phyloP scores from a whole-genome alignment of 2,888 invertebrate species.

The Polylopha cassiicola region DNA sequence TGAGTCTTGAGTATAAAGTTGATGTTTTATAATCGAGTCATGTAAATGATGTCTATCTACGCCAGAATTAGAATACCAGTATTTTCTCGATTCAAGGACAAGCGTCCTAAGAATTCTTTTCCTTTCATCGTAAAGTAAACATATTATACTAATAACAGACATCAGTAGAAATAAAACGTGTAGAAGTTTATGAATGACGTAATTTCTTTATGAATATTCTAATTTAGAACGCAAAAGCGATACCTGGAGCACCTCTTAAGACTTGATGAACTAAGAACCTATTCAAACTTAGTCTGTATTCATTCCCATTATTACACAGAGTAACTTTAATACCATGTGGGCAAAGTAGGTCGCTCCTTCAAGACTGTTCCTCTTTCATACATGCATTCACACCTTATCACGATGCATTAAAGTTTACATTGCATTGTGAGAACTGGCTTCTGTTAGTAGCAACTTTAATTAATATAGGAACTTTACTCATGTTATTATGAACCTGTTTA shows the following conservation, averaged over 20 bases:
- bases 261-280: conserved; percentile 19
- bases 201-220: too few relatives aligned
- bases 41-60: too few relatives aligned
- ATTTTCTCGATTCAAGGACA: too few relatives aligned
- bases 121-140: too few relatives aligned
- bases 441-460: conserved; percentile 19
- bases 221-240: too few relatives aligned
- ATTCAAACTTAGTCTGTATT: conserved; percentile 20
- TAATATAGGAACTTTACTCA: conserved; percentile 18
- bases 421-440: conserved; percentile 1
- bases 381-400: conserved; percentile 4
- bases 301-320: conserved; percentile 18
- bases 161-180: too few relatives aligned
- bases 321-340: conserved; percentile 17
- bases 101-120: too few relatives aligned
- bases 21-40: too few relatives aligned
- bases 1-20: too few relatives aligned
- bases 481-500: conserved; percentile 15
- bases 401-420: conserved; percentile 3
- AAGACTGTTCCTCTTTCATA: conserved; percentile 1
- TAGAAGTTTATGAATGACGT: too few relatives aligned
- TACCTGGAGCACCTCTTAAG: conserved; percentile 15
- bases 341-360: conserved; percentile 15
- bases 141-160: too few relatives aligned
- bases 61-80: too few relatives aligned